phyloP scores from a whole-genome alignment of 2,113 vertebrate species.

The Bubalus kerabau region DNA sequence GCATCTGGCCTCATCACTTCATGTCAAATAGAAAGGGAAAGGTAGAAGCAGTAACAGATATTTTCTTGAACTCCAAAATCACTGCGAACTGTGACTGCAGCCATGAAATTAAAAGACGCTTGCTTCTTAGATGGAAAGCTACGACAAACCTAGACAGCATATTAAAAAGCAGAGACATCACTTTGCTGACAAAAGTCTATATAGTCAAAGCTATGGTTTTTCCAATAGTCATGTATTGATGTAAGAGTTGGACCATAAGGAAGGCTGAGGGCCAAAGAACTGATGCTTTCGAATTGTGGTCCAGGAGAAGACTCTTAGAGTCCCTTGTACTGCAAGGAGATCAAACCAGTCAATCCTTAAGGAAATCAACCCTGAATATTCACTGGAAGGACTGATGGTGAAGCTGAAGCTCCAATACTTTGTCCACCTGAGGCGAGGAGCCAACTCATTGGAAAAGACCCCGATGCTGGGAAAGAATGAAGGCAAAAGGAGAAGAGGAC shows the following conservation, averaged over 20 bases:
- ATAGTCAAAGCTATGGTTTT: neutral
- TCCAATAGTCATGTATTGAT: neutral
- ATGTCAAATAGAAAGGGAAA: neutral
- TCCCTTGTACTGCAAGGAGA: neutral
- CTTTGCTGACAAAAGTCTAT: neutral
- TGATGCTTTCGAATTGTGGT: neutral
- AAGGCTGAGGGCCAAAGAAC: neutral
- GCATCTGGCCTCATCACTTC: neutral
- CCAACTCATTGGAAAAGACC: neutral
- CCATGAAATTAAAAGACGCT: neutral
- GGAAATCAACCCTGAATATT: neutral
- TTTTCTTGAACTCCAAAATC: neutral
- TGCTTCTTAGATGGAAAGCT: neutral
- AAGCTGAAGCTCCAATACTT: neutral
- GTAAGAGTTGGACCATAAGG: neutral
- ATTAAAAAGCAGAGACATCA: neutral
- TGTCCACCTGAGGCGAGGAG: neutral
- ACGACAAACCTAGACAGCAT: neutral
- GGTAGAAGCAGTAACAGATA: neutral
- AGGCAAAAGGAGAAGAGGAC: neutral
- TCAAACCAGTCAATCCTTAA: neutral
- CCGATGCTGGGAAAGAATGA: neutral
- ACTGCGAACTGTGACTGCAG: neutral
- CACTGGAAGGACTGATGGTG: neutral
- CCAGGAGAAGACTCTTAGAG: neutral